These are phyloP conservation scores for Drosophila pseudoananassae DNA, from an alignment of 1,140 invertebrate species.

Conservation along the genomic window DNA sequence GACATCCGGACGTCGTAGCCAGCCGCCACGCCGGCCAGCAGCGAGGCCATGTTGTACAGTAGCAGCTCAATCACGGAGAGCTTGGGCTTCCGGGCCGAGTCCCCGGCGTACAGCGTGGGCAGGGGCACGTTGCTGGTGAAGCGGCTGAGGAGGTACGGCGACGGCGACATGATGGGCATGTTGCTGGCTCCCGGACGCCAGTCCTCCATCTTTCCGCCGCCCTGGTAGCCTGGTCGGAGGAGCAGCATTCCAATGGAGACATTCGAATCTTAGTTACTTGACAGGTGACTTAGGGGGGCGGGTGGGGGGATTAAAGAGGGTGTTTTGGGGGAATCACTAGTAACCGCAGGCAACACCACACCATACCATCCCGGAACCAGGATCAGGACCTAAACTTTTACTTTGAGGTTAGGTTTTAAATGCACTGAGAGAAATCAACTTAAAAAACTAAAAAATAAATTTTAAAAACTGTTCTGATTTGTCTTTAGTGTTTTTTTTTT, in stretches of 20 bases:
- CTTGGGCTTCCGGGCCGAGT: conserved; percentile 88
- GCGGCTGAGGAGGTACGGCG: conserved; percentile 79
- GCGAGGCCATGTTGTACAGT: conserved; percentile 95
- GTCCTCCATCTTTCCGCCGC: conserved; percentile 85
- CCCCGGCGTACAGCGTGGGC: conserved; percentile 89
- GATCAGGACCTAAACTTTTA: background rate
- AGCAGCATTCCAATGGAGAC: conserved; percentile 30
- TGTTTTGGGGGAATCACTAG: conserved; percentile 7
- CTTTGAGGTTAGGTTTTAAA: background rate
- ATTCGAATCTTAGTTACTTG: conserved; percentile 39
- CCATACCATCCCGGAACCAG: conserved; percentile 4
- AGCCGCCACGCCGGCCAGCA: conserved; percentile 94
- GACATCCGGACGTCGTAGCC: conserved; percentile 96
- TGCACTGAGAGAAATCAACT: conserved; percentile 5
- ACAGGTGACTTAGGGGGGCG: background rate
- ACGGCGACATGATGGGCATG: conserved; percentile 84
- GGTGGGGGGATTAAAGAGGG: background rate
- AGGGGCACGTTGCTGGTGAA: conserved; percentile 88
- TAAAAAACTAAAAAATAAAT: conserved; percentile 15
- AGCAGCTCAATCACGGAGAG: conserved; percentile 91
- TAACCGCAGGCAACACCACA: conserved; percentile 66
- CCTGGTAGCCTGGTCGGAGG: conserved; percentile 47
- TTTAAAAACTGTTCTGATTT: conserved; percentile 26
- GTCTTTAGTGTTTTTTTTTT: conserved; percentile 25
- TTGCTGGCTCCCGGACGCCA: conserved; percentile 86